Percentiles rank a stretch among this genome's conserved stretches.
These are phyloP conservation scores for Tachina fera DNA, from an alignment of 2,888 invertebrate species.

Conservation along the genomic window DNA sequence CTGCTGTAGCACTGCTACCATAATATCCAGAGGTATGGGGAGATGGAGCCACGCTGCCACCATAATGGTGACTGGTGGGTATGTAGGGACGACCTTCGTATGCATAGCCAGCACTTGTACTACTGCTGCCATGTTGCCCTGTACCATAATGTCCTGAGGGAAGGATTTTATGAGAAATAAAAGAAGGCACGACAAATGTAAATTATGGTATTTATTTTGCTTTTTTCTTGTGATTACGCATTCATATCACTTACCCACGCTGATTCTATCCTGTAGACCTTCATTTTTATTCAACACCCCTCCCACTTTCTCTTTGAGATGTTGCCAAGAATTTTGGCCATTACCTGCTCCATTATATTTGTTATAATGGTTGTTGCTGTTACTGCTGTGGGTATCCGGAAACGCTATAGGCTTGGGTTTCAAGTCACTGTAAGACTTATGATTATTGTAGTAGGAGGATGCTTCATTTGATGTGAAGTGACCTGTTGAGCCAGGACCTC, in stretches of 20 bases:
- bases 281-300: conserved; percentile 58
- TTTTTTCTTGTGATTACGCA: conserved; percentile 54
- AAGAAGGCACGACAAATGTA: conserved; percentile 51
- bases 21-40: conserved; percentile 72
- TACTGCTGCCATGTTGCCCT: conserved; percentile 57
- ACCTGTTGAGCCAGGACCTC: conserved; percentile 76
- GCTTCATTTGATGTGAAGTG: conserved; percentile 31
- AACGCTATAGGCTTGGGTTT: conserved; percentile 71
- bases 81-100: conserved; percentile 76
- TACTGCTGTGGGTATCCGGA: conserved; percentile 66
- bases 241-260: conserved; percentile 77
- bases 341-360: conserved; percentile 34
- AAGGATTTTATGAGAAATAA: background rate
- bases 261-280: conserved; percentile 76
- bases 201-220: conserved; percentile 51
- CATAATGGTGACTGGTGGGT: conserved; percentile 41
- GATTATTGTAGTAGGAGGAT: conserved; percentile 54
- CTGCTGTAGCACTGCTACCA: conserved; percentile 72
- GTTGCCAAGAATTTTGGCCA: conserved; percentile 76
- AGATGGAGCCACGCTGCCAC: conserved; percentile 46
- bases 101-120: conserved; percentile 68
- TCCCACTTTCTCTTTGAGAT: conserved; percentile 66
- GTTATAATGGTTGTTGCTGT: conserved; percentile 70
- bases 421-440: conserved; percentile 65
- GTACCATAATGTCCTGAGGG: conserved; percentile 76